Percentiles rank a stretch among this genome's conserved stretches.
These are phyloP conservation scores for Lagorchestes hirsutus DNA, from an alignment of 2,797 vertebrate species.

Conservation along the genomic window DNA sequence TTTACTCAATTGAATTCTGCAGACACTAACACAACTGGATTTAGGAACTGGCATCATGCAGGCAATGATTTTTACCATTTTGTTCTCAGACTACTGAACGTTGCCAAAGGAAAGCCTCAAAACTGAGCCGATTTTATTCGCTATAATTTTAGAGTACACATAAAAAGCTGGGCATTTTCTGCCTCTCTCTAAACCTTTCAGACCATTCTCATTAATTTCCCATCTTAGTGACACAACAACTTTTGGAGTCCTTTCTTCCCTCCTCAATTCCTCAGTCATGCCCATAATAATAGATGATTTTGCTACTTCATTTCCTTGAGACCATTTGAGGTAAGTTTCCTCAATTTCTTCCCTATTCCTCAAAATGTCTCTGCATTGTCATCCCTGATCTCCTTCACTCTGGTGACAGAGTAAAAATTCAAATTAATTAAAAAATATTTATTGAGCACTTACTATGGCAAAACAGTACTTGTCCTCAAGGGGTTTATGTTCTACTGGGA, in stretches of 20 bases:
- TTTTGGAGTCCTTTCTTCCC: background rate
- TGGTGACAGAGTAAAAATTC: background rate
- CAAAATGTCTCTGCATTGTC: background rate
- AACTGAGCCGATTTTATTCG: background rate
- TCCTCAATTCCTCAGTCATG: background rate
- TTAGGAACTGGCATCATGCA: slow-evolving; percentile 48
- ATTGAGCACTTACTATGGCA: background rate
- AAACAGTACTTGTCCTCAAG: background rate
- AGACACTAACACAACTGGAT: slow-evolving; percentile 63
- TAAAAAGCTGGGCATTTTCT: background rate
- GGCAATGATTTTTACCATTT: slow-evolving; percentile 16
- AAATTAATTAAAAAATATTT: background rate
- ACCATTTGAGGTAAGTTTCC: background rate
- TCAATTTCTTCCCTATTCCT: background rate
- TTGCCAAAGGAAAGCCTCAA: background rate
- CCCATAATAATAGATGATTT: background rate
- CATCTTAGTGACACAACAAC: background rate
- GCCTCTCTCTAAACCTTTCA: background rate
- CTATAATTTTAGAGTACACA: background rate
- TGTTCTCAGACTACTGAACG: background rate
- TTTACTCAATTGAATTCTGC: slow-evolving; percentile 35
- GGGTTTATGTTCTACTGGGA: background rate
- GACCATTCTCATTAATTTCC: background rate
- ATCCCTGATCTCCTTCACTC: background rate
- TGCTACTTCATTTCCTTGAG: background rate